These are phyloP conservation scores for Nephrotoma guestfalica DNA, from an alignment of 2,888 invertebrate genomes.

Conservation along the genomic window DNA sequence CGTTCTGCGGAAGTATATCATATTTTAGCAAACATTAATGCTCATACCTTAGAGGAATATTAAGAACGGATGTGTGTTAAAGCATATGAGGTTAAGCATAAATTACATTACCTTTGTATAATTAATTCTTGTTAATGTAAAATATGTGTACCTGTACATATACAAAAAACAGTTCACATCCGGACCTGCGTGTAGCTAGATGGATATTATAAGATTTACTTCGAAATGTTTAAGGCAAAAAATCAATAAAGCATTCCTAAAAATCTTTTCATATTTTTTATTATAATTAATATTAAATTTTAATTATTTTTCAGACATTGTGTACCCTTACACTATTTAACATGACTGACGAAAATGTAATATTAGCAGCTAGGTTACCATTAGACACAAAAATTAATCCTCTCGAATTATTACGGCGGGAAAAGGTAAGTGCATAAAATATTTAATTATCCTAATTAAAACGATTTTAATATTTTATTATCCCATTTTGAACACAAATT, in stretches of 20 bases:
- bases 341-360: constrained; percentile 76
- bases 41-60: background rate
- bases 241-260: background rate
- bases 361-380: constrained; percentile 64
- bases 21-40: background rate
- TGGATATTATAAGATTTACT: background rate
- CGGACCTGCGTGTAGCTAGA: background rate
- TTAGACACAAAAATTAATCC: constrained; percentile 48
- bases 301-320: constrained; percentile 48
- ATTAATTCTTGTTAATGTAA: background rate
- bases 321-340: constrained; percentile 75
- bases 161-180: background rate
- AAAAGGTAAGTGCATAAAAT: constrained; percentile 42
- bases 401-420: constrained; percentile 49
- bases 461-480: background rate
- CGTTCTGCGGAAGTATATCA: background rate
- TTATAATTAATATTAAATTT: constrained; percentile 7
- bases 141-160: background rate
- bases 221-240: constrained; percentile 14
- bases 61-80: background rate
- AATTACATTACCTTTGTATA: background rate
- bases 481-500: background rate
- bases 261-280: constrained; percentile 2
- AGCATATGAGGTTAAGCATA: background rate
- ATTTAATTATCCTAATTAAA: background rate